A percentile compares a stretch with the other conserved stretches of the same genome.
Evolutionary conservation across 2,797 vertebrate species (phyloP).

Genomic region (Aphelocoma californica): DNA sequence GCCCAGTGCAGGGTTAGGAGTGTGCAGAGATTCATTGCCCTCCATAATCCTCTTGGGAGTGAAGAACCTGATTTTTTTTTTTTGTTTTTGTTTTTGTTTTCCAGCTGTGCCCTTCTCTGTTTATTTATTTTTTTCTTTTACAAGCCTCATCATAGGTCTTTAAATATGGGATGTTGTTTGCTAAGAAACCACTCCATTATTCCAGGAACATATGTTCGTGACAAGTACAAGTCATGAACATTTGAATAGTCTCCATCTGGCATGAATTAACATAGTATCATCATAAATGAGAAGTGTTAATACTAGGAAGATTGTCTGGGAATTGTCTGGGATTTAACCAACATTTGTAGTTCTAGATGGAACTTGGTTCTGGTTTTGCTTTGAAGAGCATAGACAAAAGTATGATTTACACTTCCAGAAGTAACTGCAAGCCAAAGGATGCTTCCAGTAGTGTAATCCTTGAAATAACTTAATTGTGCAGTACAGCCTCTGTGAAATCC

Average conservation of each 20-base stretch:
- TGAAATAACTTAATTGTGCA: neutral
- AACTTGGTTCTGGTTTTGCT: neutral
- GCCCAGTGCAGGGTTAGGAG: neutral
- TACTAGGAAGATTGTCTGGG: neutral
- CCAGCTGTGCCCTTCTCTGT: conserved; percentile 27
- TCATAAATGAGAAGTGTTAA: conserved; percentile 66
- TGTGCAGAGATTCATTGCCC: neutral
- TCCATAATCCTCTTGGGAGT: neutral
- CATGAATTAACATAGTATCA: conserved; percentile 56
- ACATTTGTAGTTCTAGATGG: neutral
- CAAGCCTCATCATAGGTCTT: conserved; percentile 44
- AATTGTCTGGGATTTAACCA: conserved; percentile 10
- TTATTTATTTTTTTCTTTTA: conserved; percentile 38
- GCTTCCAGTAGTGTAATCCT: neutral
- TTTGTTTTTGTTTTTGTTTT: neutral
- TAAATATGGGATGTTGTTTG: conserved; percentile 57
- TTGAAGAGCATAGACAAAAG: neutral
- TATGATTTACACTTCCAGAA: neutral
- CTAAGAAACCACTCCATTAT: conserved; percentile 63
- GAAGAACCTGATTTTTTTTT: neutral
- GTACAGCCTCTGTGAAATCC: neutral
- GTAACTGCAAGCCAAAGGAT: neutral
- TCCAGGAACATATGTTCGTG: conserved; percentile 47
- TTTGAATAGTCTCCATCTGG: conserved; percentile 68
- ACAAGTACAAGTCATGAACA: conserved; percentile 65